Evolutionary conservation across 1,140 invertebrate genomes (phyloP).

Genomic region (Periplaneta americana): DNA sequence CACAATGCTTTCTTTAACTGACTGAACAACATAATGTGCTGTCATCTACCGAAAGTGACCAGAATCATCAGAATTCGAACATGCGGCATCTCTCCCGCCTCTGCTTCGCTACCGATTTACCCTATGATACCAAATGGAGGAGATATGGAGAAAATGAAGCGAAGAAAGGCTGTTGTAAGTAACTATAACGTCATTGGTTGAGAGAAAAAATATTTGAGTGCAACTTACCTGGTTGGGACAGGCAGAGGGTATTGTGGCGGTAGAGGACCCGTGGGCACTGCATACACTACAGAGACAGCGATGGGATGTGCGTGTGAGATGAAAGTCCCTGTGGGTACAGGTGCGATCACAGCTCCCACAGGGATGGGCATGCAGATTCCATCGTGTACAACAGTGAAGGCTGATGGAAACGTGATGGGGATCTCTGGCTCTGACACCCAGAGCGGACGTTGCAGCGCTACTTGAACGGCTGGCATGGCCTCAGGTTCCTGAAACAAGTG

Average conservation of each 20-base stretch:
- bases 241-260: constrained; percentile 6
- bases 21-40: too few species aligned
- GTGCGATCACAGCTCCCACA: constrained; percentile 29
- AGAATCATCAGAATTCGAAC: too few species aligned
- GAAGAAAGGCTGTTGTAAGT: too few species aligned
- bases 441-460: constrained; percentile 26
- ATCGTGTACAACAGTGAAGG: constrained; percentile 26
- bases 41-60: too few species aligned
- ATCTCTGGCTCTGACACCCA: constrained; percentile 23
- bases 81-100: too few species aligned
- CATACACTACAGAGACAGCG: constrained; percentile 27
- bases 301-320: constrained; percentile 10
- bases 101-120: too few species aligned
- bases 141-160: too few species aligned
- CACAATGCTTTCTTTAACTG: too few species aligned
- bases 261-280: constrained; percentile 23
- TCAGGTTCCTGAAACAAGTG: constrained; percentile 23
- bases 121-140: too few species aligned
- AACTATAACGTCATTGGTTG: too few species aligned
- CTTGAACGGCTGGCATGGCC: constrained; percentile 27
- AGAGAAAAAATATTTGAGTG: too few species aligned
- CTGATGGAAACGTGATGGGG: constrained; percentile 25
- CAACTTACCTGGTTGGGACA: constrained; percentile 21
- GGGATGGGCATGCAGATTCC: constrained; percentile 27
- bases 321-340: constrained; percentile 23